Evolutionary conservation across 2,113 vertebrate species (phyloP).

Genomic region (Fregata magnificens): DNA sequence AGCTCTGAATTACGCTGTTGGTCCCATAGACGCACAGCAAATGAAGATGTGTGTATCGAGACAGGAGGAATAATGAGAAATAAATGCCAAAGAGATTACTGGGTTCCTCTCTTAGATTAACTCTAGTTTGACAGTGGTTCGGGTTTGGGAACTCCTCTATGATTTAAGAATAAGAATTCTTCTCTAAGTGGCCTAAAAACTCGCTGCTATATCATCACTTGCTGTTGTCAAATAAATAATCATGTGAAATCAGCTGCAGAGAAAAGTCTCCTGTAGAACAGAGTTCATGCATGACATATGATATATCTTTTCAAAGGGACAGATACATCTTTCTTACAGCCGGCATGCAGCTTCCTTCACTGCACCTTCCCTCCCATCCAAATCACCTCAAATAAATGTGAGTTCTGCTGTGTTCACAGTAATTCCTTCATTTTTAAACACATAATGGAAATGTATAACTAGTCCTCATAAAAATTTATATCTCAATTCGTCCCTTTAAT

Average conservation of each 20-base stretch:
- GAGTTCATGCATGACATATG: conserved; percentile 78
- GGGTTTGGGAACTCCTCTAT: conserved; percentile 22
- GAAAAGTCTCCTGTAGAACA: conserved; percentile 59
- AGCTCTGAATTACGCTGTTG: neutral
- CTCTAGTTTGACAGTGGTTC: conserved; percentile 20
- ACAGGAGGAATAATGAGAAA: conserved; percentile 24
- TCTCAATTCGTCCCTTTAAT: conserved; percentile 93
- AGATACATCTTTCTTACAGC: conserved; percentile 81
- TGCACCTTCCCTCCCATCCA: conserved; percentile 62
- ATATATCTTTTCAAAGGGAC: conserved; percentile 80
- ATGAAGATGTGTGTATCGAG: neutral
- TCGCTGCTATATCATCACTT: conserved; percentile 62
- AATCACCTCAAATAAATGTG: conserved; percentile 82
- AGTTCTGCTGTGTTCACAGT: conserved; percentile 72
- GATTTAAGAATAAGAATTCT: conserved; percentile 56
- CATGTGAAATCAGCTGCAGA: conserved; percentile 66
- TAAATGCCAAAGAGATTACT: neutral
- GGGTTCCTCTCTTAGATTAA: conserved; percentile 30
- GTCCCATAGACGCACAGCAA: neutral
- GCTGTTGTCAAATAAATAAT: conserved; percentile 76
- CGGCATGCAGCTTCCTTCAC: conserved; percentile 42
- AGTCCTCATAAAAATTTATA: conserved; percentile 97
- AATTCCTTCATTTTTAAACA: conserved; percentile 97
- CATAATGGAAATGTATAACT: conserved; percentile 94
- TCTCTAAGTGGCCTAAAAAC: conserved; percentile 67